Evolutionary conservation across 2,113 vertebrate genomes (phyloP).

Genomic region (Nannobrachium achirus): DNA sequence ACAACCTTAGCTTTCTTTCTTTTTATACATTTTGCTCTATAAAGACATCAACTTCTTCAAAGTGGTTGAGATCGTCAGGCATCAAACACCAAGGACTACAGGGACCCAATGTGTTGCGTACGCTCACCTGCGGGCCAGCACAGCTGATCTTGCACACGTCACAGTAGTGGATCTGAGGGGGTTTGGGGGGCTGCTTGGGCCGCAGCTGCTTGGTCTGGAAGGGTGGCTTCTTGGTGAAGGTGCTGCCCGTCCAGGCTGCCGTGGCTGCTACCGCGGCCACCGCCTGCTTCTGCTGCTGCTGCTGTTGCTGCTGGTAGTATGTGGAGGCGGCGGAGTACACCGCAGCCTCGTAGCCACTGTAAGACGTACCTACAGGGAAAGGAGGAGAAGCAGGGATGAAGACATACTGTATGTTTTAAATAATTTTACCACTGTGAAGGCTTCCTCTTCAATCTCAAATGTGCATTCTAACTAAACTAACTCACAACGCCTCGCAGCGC

Average conservation of each 20-base stretch:
- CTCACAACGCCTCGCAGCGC: too few relatives aligned
- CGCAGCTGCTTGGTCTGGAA: slow-evolving; percentile 97
- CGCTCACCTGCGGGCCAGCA: slow-evolving; percentile 94
- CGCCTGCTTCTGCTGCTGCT: slow-evolving; percentile 90
- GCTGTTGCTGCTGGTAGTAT: slow-evolving; percentile 94
- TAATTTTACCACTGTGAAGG: too few relatives aligned
- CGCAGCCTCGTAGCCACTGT: slow-evolving; percentile 97
- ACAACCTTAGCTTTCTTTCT: too few relatives aligned
- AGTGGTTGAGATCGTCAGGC: too few relatives aligned
- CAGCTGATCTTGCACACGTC: slow-evolving; percentile 99
- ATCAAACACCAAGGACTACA: too few relatives aligned
- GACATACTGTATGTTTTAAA: too few relatives aligned
- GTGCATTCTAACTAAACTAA: too few relatives aligned
- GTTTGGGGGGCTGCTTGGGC: slow-evolving; percentile 96
- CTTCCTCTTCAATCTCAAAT: too few relatives aligned
- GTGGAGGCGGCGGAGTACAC: slow-evolving; percentile 97
- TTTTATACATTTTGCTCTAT: too few relatives aligned
- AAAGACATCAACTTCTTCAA: too few relatives aligned
- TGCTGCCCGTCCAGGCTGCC: slow-evolving; percentile 94
- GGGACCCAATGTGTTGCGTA: too few relatives aligned
- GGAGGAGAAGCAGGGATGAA: too few relatives aligned
- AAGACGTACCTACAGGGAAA: slow-evolving; percentile 88
- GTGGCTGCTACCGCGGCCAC: slow-evolving; percentile 91
- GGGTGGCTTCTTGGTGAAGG: slow-evolving; percentile 94
- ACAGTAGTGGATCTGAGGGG: slow-evolving; percentile 98